Base-by-base conservation (phyloP, 2,113 vertebrate species). In the Mellivora capensis region DNA sequence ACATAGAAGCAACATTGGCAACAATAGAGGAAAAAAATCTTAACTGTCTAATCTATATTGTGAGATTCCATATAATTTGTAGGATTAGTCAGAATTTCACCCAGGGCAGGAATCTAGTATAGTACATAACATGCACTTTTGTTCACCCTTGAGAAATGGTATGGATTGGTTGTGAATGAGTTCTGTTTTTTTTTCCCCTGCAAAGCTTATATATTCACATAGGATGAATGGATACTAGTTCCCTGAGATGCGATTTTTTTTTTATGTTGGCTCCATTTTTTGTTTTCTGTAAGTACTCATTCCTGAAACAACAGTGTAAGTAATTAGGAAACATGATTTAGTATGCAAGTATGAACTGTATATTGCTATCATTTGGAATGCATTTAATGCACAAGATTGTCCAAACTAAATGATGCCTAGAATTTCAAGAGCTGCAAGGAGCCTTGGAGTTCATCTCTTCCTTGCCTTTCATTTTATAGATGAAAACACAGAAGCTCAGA, bases 381-480 rank as follows among this genome's bases (percentile, higher is more conserved):
- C 69, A 57, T 94, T 83, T 77, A 85, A 94, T 95, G 82, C 89
- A 87, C 29, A 47, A 90, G 62, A 96, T 87, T 93, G 89, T 93
- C 90, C 62, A n/a, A 17, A 72, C 69, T 85, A 95, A 97, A 79
- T 87, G 80, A 74, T 82, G 49, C 80, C 82, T 84, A 87, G 91
- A 94, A 95, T 96, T 97, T 92, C 80, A 90, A 92, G 91, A 96
- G 54, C 96, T 87, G 7, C 54, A 72, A 90, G 57, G 42, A 89
- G 18, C 61, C 59, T 93, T 83, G 31, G 57, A 83, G 87, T 87
- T 94, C 79, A 87, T 83, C 57, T 91, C 39, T 94, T 81, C 27
- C 81, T 93, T 72, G 93, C 64, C 76, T 87, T 83, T 97, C 57
- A 88, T 97, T 97, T 97, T 97, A 54, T 71, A 90, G 42, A 93